Evolutionary conservation across 1,140 invertebrate genomes (phyloP), one percentile per base, ranked within the genome.

Genomic region (Oncopeltus fasciatus): DNA sequence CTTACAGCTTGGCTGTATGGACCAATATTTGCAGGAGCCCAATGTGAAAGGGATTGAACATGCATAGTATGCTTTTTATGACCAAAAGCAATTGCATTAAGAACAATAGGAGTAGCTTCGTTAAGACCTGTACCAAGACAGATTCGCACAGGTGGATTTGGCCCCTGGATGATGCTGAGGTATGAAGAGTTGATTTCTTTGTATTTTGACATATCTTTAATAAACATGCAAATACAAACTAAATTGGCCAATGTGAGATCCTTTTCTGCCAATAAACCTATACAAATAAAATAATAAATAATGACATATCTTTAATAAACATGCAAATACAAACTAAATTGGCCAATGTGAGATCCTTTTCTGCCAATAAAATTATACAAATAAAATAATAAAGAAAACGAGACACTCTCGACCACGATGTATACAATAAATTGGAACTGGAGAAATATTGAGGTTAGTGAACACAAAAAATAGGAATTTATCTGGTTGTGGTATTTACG

Each of bases 21-120:
- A 16, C 92, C 92, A 67, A 97, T 95, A 71, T 93, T 95, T 46
- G 91, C 90, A 4, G 92, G 92, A 3, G 92, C 92, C 93, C 93
- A 96, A 75, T 95, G 90, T 24, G 92, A 95, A 62, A 95, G 84
- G 57, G 90, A 86, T 74, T 95, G 92, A 27, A 95, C 92, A 74
- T 95, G 92, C 86, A 95, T 88, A 11, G 85, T 87, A 47, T 83
- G 78, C 67, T 83, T 80, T 78, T 71, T 53, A 71, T 74, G 2
- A 64, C 43, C 11, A 73, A 81, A 84, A n/a, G 83, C 83, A 64
- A 84, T 78, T 59, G 83, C 89, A 71, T 93, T 88, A 65, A 95
- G 73, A 29, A 88, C 77, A 62, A 95, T 78, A 60, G 85, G 83
- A 63, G 84, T 81, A 65, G 83, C 81, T 31, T 76, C 72, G 5